These are phyloP conservation scores for Pammene fasciana DNA, from an alignment of 2,888 invertebrate genomes.

Conservation along the genomic window DNA sequence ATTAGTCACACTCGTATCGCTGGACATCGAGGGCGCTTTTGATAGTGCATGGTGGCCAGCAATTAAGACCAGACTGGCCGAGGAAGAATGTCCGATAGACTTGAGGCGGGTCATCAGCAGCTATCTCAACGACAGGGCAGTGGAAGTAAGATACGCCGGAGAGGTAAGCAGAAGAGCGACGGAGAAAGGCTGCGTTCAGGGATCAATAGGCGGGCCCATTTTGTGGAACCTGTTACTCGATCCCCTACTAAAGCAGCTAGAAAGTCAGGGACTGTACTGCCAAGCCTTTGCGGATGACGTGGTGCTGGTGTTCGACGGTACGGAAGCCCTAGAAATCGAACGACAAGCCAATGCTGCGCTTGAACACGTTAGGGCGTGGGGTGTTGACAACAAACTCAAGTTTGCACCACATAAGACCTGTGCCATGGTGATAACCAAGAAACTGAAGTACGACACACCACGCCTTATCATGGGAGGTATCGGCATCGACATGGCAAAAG, in stretches of 20 bases:
- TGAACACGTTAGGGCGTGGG: not conserved
- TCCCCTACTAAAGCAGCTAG: not conserved
- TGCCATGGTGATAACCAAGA: conserved; percentile 22
- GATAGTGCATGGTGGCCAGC: conserved; percentile 37
- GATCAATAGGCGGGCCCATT: not conserved
- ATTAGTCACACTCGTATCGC: too few species aligned
- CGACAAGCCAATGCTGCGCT: not conserved
- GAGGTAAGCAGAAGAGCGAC: not conserved
- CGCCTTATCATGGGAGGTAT: not conserved
- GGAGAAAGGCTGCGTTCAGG: not conserved
- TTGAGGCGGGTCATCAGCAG: not conserved
- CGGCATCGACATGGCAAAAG: conserved; percentile 4
- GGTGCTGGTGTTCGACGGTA: not conserved
- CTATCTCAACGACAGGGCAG: not conserved
- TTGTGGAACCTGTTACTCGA: not conserved
- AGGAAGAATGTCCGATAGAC: conserved; percentile 11
- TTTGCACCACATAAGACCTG: conserved; percentile 13
- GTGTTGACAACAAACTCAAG: not conserved
- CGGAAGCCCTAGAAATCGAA: not conserved
- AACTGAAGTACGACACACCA: conserved; percentile 1
- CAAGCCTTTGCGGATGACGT: not conserved
- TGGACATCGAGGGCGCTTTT: conserved; percentile 18
- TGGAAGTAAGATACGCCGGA: not conserved
- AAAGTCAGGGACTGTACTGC: not conserved
- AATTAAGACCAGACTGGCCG: not conserved